Evolutionary conservation across 2,797 vertebrate species (phyloP).

Genomic region (Rhinella marina): DNA sequence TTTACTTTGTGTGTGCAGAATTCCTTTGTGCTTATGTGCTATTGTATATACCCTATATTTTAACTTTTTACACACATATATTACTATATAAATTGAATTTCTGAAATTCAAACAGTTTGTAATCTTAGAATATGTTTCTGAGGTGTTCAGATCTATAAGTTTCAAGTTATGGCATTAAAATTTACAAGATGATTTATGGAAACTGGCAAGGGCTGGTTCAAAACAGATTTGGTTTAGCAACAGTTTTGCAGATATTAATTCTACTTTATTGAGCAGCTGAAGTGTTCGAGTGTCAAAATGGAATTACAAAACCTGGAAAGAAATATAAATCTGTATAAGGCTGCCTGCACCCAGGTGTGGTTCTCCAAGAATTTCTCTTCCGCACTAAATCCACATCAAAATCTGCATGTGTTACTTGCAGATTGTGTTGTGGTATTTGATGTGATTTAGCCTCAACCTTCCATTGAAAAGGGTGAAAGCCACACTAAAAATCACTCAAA

Average conservation of each 20-base stretch:
- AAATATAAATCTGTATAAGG: background rate
- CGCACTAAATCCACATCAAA: too few relatives aligned
- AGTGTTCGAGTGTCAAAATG: background rate
- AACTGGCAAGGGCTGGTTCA: background rate
- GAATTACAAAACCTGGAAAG: background rate
- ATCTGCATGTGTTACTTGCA: too few relatives aligned
- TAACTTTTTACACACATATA: conserved; percentile 54
- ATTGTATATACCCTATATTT: conserved; percentile 48
- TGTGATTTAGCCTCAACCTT: too few relatives aligned
- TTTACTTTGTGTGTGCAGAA: conserved; percentile 40
- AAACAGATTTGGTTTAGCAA: background rate
- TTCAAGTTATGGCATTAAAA: background rate
- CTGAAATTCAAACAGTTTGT: conserved; percentile 30
- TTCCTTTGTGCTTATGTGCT: conserved; percentile 49
- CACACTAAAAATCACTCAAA: too few relatives aligned
- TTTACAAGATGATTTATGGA: background rate
- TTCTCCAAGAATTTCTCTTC: too few relatives aligned
- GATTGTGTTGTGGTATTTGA: too few relatives aligned
- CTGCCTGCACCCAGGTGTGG: too few relatives aligned
- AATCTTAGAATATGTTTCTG: conserved; percentile 33
- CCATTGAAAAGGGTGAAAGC: too few relatives aligned
- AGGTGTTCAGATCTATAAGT: background rate
- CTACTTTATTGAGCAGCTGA: too few relatives aligned
- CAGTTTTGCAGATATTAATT: background rate
- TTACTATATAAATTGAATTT: conserved; percentile 47